Base-by-base conservation (phyloP, 2,797 vertebrate species). In the Etheostoma nigrum region DNA sequence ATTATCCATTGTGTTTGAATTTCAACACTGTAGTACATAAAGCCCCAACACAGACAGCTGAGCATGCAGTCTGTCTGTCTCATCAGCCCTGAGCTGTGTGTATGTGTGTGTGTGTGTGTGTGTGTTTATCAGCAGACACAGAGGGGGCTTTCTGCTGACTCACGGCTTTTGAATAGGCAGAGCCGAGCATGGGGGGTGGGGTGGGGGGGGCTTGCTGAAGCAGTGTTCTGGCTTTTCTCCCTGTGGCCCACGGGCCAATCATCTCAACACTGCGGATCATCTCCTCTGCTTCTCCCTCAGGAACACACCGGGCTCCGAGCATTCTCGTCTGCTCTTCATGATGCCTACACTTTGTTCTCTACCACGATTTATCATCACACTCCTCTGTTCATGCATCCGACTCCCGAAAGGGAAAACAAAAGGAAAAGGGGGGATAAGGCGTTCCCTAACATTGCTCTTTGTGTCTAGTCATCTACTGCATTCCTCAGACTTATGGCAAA, bases 51-150 rank as follows among this genome's bases (percentile, higher is more conserved):
- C 82, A 93, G 91, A 92, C 89, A 89, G 90, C 92, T 93, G 89
- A 93, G 84, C 83, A 75, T 77, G 90, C 91, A 93, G 90, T 92
- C 89, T 90, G 86, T 82, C 83, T 79, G 80, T 75, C 81, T 89
- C 83, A 88, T 88, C 74, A 86, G 81, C 88, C 74, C 67, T 69
- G 11, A 71, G 73, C 76, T 70, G 67, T 69, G 58, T 55, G 66
- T 74, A 63, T 80, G 66, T 75, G 51, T 73, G 76, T 76, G 55
- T 67, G 58, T 60, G 45, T 59, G 64, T 62, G 55, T 59, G 18
- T 59, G 61, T 62, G 52, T 70, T 64, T 47, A 15, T 62, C 45
- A 68, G 67, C 45, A 64, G 82, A 53, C 48, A 66, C 3, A 42
- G 27, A 67, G 54, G 25, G 73, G 64, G 74, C 21, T 81, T 86